A percentile compares a stretch with the other conserved stretches of the same genome.
Conservation (phyloP, 2,797 vertebrate species). For the Nyctibius grandis region DNA sequence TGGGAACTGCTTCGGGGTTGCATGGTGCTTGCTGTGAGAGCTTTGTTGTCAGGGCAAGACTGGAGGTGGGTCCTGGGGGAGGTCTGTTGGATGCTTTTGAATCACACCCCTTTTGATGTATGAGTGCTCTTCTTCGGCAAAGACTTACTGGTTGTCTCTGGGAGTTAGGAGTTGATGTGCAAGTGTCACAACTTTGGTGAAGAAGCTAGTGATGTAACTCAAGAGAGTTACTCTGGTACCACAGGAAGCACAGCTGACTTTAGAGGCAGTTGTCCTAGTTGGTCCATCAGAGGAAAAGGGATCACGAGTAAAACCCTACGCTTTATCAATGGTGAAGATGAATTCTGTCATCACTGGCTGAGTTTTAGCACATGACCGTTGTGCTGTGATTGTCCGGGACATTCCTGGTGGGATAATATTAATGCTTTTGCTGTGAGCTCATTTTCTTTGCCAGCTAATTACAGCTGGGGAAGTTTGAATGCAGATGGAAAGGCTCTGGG, state of each 20-base stretch:
- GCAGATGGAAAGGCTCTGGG: not conserved
- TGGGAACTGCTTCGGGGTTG: not conserved
- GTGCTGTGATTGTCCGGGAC: not conserved
- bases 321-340: not conserved
- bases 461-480: not conserved
- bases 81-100: not conserved
- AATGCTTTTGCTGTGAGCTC: not conserved
- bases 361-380: not conserved
- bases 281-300: not conserved
- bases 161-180: not conserved
- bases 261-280: not conserved
- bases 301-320: not conserved
- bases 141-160: not conserved
- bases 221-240: not conserved
- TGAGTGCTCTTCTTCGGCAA: not conserved
- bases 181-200: not conserved
- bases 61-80: not conserved
- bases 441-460: not conserved
- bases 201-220: not conserved
- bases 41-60: rapidly evolving
- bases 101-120: not conserved
- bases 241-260: not conserved
- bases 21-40: rapidly evolving
- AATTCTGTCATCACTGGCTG: not conserved
- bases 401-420: not conserved